A percentile compares a stretch with the other conserved stretches of the same genome.
phyloP scores from a whole-genome alignment of 2,888 invertebrate genomes.

The Polietes domitor region DNA sequence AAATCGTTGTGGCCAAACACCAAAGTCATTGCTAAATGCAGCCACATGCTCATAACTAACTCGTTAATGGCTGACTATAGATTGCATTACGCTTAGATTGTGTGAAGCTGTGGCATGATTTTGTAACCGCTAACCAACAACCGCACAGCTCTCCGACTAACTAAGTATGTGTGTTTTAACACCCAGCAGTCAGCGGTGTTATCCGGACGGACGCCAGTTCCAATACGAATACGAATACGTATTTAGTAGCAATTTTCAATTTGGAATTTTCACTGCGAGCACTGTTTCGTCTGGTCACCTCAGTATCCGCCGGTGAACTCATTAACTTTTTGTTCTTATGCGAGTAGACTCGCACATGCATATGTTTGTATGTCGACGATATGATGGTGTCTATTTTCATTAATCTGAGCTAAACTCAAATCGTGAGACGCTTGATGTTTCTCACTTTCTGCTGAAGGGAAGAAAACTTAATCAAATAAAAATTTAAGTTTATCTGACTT shows the following conservation, averaged over 20 bases:
- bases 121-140: not conserved
- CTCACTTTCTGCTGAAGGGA: no score
- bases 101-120: constrained; percentile 19
- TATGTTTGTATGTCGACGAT: no score
- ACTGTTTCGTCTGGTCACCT: not conserved
- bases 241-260: not conserved
- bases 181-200: not conserved
- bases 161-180: constrained; percentile 3
- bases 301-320: constrained; percentile 26
- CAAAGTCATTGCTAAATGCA: constrained; percentile 62
- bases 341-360: no score
- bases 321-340: constrained; percentile 31
- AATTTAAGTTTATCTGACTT: constrained; percentile 1
- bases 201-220: not conserved
- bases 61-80: constrained; percentile 24
- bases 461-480: no score
- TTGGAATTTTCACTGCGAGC: not conserved
- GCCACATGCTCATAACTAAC: constrained; percentile 33
- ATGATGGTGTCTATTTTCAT: no score
- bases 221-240: no score
- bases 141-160: not conserved
- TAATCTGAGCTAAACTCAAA: no score
- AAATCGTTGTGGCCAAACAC: constrained; percentile 48
- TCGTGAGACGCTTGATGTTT: no score
- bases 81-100: constrained; percentile 22